Conservation (phyloP, 2,888 invertebrate species). For the Drosophila paramelanica region DNA sequence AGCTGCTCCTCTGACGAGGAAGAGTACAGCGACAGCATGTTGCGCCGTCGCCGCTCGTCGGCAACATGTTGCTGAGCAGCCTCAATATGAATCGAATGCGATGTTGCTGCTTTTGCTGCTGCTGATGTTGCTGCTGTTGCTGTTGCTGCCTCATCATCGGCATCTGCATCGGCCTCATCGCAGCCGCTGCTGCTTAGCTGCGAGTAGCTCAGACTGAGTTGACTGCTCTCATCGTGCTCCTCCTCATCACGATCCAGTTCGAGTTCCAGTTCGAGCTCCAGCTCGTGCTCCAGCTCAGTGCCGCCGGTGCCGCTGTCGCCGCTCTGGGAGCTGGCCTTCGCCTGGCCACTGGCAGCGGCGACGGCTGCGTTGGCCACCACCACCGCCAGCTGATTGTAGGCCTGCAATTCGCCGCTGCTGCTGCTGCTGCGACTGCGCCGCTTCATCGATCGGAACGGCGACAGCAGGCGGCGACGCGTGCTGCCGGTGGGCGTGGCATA, state of each 20-base stretch:
- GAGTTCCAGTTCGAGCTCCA: constrained; percentile 66
- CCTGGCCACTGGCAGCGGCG: constrained; percentile 39
- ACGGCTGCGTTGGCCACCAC: constrained; percentile 63
- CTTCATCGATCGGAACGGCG: constrained; percentile 82
- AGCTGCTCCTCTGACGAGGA: constrained; percentile 79
- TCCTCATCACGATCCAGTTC: constrained; percentile 61
- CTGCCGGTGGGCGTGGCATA: constrained; percentile 74
- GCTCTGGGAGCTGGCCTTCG: constrained; percentile 79
- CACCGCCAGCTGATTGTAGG: constrained; percentile 57
- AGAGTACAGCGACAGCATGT: constrained; percentile 69
- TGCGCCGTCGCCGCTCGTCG: constrained; percentile 52
- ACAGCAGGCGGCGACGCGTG: constrained; percentile 76
- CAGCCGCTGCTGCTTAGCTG: constrained; percentile 80
- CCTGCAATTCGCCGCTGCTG: constrained; percentile 77
- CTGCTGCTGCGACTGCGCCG: constrained; percentile 83
- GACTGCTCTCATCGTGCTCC: constrained; percentile 73
- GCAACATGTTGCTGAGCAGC: constrained; percentile 45
- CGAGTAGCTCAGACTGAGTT: constrained; percentile 80
- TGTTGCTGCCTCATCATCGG: constrained; percentile 33
- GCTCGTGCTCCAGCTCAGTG: constrained; percentile 81
- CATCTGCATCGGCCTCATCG: constrained; percentile 59
- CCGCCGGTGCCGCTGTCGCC: constrained; percentile 82
- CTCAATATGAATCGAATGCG: constrained; percentile 10
- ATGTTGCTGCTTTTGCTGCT: constrained; percentile 23
- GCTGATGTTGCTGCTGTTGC: constrained; percentile 27